Percentiles rank a stretch among this genome's conserved stretches.
phyloP scores from a whole-genome alignment of 2,797 vertebrate genomes.

The Scleropages formosus region DNA sequence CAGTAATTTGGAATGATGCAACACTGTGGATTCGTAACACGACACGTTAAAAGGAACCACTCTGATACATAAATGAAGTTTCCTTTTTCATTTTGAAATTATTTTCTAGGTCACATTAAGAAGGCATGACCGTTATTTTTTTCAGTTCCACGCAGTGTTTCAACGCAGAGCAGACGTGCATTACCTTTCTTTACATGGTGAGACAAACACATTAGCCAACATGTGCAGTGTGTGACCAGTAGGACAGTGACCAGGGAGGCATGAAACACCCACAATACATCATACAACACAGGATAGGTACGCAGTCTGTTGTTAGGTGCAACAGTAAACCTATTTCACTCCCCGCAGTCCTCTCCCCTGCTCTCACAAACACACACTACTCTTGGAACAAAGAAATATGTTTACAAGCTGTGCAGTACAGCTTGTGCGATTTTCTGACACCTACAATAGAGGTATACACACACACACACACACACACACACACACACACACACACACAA shows the following conservation, averaged over 20 bases:
- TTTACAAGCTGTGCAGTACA: conserved; percentile 20
- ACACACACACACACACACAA: no score
- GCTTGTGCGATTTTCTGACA: neutral
- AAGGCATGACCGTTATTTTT: no score
- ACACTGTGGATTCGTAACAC: no score
- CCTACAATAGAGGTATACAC: neutral
- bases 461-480: conserved; percentile 22
- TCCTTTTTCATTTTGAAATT: no score
- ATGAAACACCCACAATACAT: neutral
- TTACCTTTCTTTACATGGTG: neutral
- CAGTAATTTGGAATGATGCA: no score
- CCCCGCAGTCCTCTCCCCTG: neutral
- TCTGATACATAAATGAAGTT: no score
- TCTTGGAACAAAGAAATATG: neutral
- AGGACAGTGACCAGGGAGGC: neutral
- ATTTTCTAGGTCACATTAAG: no score
- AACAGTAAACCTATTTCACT: conserved; percentile 2
- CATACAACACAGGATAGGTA: neutral
- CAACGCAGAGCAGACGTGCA: no score
- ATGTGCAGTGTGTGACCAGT: neutral
- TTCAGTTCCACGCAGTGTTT: no score
- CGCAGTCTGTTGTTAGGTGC: conserved; percentile 10
- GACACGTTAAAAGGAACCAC: no score
- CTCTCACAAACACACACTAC: neutral
- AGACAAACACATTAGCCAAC: neutral